Conservation (phyloP, 2,888 invertebrate genomes). For the Calliphora vomitoria region DNA sequence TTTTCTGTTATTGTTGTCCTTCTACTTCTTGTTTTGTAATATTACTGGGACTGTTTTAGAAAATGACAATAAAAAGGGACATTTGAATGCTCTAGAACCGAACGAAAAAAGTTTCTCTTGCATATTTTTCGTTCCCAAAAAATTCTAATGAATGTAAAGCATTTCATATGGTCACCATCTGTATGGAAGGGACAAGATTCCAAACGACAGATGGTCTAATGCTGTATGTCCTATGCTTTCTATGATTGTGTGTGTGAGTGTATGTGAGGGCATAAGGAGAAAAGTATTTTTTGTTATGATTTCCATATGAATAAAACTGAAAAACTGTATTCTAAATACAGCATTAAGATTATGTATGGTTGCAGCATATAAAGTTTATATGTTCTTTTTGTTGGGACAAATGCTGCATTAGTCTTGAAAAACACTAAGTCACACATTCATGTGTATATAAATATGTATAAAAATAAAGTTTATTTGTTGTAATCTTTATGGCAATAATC, state of each 20-base stretch:
- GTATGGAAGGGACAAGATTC: background rate
- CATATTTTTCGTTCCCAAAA: conserved; percentile 2
- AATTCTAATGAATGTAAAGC: conserved; percentile 46
- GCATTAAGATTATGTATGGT: conserved; percentile 41
- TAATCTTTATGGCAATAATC: conserved; percentile 7
- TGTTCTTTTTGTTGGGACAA: conserved; percentile 30
- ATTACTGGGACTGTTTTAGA: conserved; percentile 9
- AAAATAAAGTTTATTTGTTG: conserved; percentile 9
- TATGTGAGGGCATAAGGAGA: background rate
- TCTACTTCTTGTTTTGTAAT: conserved; percentile 2
- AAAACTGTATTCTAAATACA: conserved; percentile 2
- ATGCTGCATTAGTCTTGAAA: conserved; percentile 48
- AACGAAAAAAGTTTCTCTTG: conserved; percentile 34
- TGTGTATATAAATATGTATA: background rate
- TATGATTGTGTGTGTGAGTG: background rate
- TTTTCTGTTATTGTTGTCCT: conserved; percentile 20
- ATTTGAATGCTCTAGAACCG: conserved; percentile 45
- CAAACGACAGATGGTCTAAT: conserved; percentile 7
- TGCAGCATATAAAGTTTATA: conserved; percentile 49
- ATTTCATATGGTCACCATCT: conserved; percentile 31
- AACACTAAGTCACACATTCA: background rate
- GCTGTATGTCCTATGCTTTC: conserved; percentile 5
- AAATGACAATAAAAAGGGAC: conserved; percentile 53
- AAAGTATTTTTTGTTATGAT: conserved; percentile 25
- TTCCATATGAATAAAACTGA: conserved; percentile 33